Evolutionary conservation across 2,888 invertebrate genomes (phyloP).

Genomic region (Harpalus rubripes): DNA sequence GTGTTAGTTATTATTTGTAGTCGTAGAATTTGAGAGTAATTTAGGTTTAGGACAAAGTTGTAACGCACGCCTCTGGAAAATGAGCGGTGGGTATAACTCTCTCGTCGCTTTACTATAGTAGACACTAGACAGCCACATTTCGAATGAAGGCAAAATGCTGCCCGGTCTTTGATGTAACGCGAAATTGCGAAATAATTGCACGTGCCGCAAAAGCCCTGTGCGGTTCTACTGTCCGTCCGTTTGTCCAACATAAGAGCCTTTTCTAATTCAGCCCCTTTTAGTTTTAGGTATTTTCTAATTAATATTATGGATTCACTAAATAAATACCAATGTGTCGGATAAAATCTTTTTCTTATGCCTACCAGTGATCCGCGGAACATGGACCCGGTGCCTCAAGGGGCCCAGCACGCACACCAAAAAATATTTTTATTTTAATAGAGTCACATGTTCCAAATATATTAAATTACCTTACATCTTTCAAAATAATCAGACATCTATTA

Average conservation of each 20-base stretch:
- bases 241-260: not conserved
- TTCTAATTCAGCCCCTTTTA: not conserved
- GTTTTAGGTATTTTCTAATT: too few species aligned
- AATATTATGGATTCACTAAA: too few species aligned
- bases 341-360: too few species aligned
- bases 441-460: too few species aligned
- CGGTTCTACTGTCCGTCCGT: conserved; percentile 11
- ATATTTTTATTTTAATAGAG: too few species aligned
- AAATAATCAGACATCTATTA: too few species aligned
- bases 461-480: too few species aligned
- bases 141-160: conserved; percentile 33
- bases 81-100: conserved; percentile 19
- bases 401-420: too few species aligned
- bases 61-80: conserved; percentile 5
- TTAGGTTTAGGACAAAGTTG: conserved; percentile 8
- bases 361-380: too few species aligned
- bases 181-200: conserved; percentile 57
- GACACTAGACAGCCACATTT: conserved; percentile 16
- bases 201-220: conserved; percentile 19
- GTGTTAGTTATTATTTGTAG: not conserved
- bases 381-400: too few species aligned
- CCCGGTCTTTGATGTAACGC: conserved; percentile 44
- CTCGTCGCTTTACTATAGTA: not conserved
- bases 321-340: too few species aligned
- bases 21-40: not conserved